Percentiles rank a stretch among this genome's conserved stretches.
These are phyloP conservation scores for Sebastes umbrosus DNA, from an alignment of 2,797 vertebrate genomes.

Conservation along the genomic window DNA sequence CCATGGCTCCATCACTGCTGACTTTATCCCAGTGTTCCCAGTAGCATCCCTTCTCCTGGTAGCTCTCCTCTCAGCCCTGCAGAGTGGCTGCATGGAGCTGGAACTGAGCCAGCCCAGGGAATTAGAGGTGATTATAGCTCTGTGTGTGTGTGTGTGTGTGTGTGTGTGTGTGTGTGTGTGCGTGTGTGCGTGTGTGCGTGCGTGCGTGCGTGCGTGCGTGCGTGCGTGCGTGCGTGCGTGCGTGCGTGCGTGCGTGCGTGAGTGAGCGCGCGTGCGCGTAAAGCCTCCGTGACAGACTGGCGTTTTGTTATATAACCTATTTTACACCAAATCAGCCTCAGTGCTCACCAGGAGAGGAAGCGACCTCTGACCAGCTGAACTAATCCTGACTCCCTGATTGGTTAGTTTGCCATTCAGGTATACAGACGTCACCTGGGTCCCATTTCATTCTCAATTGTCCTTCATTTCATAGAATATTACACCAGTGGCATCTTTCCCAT, in stretches of 20 bases:
- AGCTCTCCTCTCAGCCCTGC: not conserved
- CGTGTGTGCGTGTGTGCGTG: too few relatives aligned
- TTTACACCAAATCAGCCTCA: slow-evolving; percentile 44
- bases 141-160: too few relatives aligned
- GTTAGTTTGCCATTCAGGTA: not conserved
- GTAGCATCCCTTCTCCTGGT: slow-evolving; percentile 12
- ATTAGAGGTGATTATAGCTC: slow-evolving; percentile 58
- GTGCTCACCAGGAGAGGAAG: slow-evolving; percentile 18
- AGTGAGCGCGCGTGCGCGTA: not conserved
- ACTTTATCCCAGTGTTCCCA: slow-evolving; percentile 32
- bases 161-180: too few relatives aligned
- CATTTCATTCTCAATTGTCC: not conserved
- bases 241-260: rapidly evolving
- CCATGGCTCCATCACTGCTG: not conserved
- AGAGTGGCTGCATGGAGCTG: slow-evolving; percentile 31
- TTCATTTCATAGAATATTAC: not conserved
- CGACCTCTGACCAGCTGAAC: slow-evolving; percentile 23
- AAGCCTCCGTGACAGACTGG: slow-evolving; percentile 48
- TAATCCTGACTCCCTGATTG: slow-evolving; percentile 21
- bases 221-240: rapidly evolving
- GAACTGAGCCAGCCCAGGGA: slow-evolving; percentile 36
- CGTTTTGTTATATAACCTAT: slow-evolving; percentile 56
- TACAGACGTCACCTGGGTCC: not conserved
- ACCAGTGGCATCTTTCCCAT: not conserved
- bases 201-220: too few relatives aligned